These are phyloP conservation scores for Trachurus trachurus DNA, from an alignment of 2,797 vertebrate genomes.

Conservation along the genomic window DNA sequence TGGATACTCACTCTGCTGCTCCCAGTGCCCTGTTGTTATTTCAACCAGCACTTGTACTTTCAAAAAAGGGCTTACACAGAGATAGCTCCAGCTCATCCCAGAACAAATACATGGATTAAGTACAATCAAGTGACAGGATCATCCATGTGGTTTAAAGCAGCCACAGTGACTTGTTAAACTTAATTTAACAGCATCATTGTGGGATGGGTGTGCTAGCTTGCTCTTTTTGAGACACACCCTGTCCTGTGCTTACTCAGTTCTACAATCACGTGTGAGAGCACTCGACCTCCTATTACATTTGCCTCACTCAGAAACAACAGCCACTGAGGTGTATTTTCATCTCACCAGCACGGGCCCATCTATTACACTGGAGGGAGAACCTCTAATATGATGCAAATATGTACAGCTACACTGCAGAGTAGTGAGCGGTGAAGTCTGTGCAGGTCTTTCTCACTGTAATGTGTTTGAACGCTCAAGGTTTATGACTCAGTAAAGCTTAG, in stretches of 20 bases:
- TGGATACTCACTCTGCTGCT: constrained; percentile 1
- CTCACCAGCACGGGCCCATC: not conserved
- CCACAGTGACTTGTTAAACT: not conserved
- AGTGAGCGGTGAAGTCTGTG: not conserved
- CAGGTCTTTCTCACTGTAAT: not conserved
- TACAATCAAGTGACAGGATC: not conserved
- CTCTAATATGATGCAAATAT: not conserved
- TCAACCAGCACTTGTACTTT: constrained; percentile 13
- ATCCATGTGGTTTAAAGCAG: not conserved
- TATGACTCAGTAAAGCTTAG: not conserved
- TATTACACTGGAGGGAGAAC: not conserved
- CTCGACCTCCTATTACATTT: not conserved
- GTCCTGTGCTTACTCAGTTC: constrained; percentile 2
- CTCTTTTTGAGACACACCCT: constrained; percentile 48
- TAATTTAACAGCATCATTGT: not conserved
- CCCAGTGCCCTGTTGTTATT: not conserved
- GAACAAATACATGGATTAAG: constrained; percentile 26
- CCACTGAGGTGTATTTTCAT: not conserved
- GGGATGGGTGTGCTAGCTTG: constrained; percentile 13
- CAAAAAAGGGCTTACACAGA: not conserved
- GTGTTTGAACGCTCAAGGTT: not conserved
- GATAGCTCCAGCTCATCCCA: not conserved
- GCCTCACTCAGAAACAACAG: constrained; percentile 7
- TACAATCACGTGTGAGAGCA: constrained; percentile 25
- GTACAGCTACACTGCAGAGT: not conserved